Conservation (phyloP, 2,888 invertebrate species). For the Drosophila imparisetae region DNA sequence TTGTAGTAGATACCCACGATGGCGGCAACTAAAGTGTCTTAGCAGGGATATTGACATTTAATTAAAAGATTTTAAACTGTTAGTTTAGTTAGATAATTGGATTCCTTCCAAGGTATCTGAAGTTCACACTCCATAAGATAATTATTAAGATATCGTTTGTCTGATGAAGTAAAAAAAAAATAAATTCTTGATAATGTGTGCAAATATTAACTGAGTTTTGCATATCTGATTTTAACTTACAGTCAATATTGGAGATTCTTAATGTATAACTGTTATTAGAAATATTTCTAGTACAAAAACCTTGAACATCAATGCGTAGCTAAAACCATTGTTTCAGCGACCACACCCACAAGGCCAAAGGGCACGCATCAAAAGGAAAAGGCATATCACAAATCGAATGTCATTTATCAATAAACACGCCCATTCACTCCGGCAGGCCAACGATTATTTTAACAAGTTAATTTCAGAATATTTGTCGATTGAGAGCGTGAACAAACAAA, state of each 20-base stretch:
- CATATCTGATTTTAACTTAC: background rate
- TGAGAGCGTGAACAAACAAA: constrained; percentile 63
- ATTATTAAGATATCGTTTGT: background rate
- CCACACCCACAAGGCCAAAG: background rate
- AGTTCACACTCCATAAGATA: background rate
- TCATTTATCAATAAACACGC: constrained; percentile 39
- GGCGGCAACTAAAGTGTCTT: background rate
- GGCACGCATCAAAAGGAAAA: constrained; percentile 1
- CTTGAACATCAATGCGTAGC: background rate
- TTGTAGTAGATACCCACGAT: constrained; percentile 2
- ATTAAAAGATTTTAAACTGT: background rate
- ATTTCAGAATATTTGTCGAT: constrained; percentile 69
- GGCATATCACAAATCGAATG: constrained; percentile 38
- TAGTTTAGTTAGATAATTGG: background rate
- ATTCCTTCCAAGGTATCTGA: background rate
- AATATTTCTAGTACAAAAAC: background rate
- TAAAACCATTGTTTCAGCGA: background rate
- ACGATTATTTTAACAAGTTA: constrained; percentile 68
- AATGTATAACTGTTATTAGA: background rate
- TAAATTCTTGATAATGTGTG: background rate
- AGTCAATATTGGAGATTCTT: background rate
- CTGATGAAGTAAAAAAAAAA: background rate
- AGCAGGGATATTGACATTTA: background rate
- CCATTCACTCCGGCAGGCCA: constrained; percentile 12
- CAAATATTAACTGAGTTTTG: background rate